A percentile compares a stretch with the other conserved stretches of the same genome.
These are phyloP conservation scores for Gymnoscopelus braueri DNA, from an alignment of 2,797 vertebrate genomes.

Conservation along the genomic window DNA sequence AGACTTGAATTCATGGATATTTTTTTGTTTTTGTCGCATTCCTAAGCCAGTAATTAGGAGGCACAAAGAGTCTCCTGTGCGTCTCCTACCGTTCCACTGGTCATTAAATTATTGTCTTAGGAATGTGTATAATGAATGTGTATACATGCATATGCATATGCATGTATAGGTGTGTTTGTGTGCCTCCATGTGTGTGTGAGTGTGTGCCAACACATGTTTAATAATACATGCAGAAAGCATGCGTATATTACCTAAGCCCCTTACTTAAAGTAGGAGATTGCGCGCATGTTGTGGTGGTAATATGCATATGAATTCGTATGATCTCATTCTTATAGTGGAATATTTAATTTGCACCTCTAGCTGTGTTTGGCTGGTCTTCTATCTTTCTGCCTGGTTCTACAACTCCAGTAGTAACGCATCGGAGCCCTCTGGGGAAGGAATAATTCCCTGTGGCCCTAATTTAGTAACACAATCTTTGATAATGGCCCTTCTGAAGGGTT, in stretches of 20 bases:
- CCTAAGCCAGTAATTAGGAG: too few species aligned
- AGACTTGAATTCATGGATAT: too few species aligned
- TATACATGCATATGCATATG: too few species aligned
- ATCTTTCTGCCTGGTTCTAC: constrained; percentile 35
- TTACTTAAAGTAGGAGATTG: background rate
- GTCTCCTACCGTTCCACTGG: too few species aligned
- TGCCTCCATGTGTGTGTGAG: too few species aligned
- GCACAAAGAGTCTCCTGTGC: too few species aligned
- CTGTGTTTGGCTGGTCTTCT: constrained; percentile 16
- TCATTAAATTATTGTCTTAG: too few species aligned
- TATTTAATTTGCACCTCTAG: constrained; percentile 27
- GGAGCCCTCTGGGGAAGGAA: constrained; percentile 1
- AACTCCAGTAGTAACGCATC: constrained; percentile 40
- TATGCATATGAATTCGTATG: constrained; percentile 29
- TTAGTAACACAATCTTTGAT: constrained; percentile 46
- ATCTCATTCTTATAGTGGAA: constrained; percentile 22
- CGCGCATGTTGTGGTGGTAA: constrained; percentile 7
- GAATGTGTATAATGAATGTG: too few species aligned
- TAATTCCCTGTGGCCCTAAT: constrained; percentile 27
- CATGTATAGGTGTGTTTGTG: background rate
- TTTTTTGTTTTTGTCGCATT: too few species aligned
- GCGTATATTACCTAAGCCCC: background rate
- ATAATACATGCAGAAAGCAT: background rate
- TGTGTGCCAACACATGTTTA: background rate
- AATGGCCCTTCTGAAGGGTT: constrained; percentile 44